Evolutionary conservation across 2,113 vertebrate species (phyloP), one percentile per base, ranked within the genome.

Genomic region (Leptocoma aspasia): DNA sequence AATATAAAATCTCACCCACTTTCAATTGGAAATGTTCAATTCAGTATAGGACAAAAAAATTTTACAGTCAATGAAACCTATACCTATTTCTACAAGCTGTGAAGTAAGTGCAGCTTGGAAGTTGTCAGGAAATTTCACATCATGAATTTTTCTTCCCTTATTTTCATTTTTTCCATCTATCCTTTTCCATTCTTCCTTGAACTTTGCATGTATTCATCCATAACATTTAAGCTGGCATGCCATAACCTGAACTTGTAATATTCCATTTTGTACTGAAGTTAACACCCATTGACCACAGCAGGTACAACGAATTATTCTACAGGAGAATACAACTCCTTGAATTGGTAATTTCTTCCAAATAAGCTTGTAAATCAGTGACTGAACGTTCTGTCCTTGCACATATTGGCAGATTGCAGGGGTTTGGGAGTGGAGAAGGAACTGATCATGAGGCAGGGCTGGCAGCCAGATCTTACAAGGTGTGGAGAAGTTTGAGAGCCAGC

Each of bases 1-100:
- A 89, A 84, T 79, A 59, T 49, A 84, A 94, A 92, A 92, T 79
- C 70, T 87, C 42, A 61, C 49, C 69, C 28, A 26, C 81, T 91
- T 95, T 89, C 81, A 80, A 82, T 7, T 94, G 89, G 84, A 87
- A 94, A 95, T 76, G 30, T 84, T 86, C 77, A 68, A 24, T 91
- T 81, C 81, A 54, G 26, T 27, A 77, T 4, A 79, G 64, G 37
- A 94, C 82, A 88, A 94, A 75, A 72, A 68, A 64, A 41, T 5
- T 69, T 79, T 37, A 54, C n/a, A 84, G 95, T 89, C 86, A 91
- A 61, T 57, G 86, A 92, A 76, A 53, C 53, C 37, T 54, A 42
- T 18, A 83, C 72, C 33, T 92, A 44, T 86, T 97, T 83, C 54
- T 86, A 86, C 71, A 52, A 82, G 44, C 86, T 92, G 90, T 91